Base-by-base conservation (phyloP, 2,113 vertebrate species). In the Limnothrissa miodon region DNA sequence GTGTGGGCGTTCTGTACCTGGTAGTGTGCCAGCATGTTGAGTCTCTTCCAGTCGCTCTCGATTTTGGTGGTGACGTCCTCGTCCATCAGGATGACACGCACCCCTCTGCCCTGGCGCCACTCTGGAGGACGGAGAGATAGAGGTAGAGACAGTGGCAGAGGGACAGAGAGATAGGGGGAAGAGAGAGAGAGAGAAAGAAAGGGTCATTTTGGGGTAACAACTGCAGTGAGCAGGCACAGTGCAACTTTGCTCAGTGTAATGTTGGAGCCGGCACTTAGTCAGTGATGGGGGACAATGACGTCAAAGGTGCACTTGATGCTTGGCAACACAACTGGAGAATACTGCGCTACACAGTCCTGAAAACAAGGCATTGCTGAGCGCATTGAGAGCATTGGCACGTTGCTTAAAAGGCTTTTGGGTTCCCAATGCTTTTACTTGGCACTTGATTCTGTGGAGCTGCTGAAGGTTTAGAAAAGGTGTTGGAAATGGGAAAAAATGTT, bases 1-100 rank as follows among this genome's bases (percentile, higher is more conserved):
- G 66, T 39, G 25, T 36, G 66, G 29, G 33, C 29, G 11, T 39
- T 11, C 1, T 42, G 9, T 91, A 94, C 94, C 93, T 94, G 93
- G 91, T 95, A 94, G 85, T 95, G 94, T 45, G 84, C 88, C 83
- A 95, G 90, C 1, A 97, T 98, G 94, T 99, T 99, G 45, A 99
- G 94, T 83, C 97, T 93, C 92, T 99, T 99, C 98, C 98, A 99
- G 86, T 99, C 98, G 0, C 95, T 94, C 89, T 99, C 98, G 3
- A 99, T 99, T 94, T 99, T 99, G 48, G 98, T 99, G 90, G 98
- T 97, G 90, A 98, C 94, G 89, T 99, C 98, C 85, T 99, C 98
- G 0, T 99, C 98, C 83, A 98, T 97, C 66, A 99, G 93, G 84
- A 99, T 97, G 44, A 96, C 97, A 0, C 98, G 94, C 44, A 97